Evolutionary conservation across 2,113 vertebrate species (phyloP).

Genomic region (Gnathonemus echidnorhynchus): DNA sequence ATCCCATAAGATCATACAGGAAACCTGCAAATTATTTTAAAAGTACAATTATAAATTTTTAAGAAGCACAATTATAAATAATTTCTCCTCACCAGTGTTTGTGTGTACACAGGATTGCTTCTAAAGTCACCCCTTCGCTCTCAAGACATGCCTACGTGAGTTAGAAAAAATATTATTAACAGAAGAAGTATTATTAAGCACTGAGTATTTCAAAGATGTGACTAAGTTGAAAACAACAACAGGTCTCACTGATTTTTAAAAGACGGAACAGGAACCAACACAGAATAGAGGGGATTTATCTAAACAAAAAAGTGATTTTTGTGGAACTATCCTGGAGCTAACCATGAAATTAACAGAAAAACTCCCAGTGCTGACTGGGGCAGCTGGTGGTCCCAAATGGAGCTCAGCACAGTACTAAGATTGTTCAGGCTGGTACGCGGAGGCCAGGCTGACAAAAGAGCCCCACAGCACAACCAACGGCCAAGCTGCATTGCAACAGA

Average conservation of each 20-base stretch:
- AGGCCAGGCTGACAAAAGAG: background rate
- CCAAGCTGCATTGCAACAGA: background rate
- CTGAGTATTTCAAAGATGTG: background rate
- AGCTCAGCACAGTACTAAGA: background rate
- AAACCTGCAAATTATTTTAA: background rate
- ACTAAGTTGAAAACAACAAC: background rate
- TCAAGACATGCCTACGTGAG: slow-evolving; percentile 69
- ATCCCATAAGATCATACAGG: background rate
- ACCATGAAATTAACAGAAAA: background rate
- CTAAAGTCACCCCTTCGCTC: slow-evolving; percentile 74
- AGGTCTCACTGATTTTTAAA: background rate
- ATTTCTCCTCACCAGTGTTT: slow-evolving; percentile 83
- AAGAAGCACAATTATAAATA: background rate
- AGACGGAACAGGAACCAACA: background rate
- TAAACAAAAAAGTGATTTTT: background rate
- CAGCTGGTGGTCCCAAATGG: background rate
- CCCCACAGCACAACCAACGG: background rate
- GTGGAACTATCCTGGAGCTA: background rate
- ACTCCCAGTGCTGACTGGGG: background rate
- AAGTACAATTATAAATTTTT: background rate
- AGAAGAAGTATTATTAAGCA: background rate
- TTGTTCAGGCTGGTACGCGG: background rate
- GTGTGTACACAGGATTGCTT: slow-evolving; percentile 93
- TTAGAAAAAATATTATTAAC: background rate
- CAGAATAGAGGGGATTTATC: background rate